A percentile compares a stretch with the other conserved stretches of the same genome.
These are phyloP conservation scores for Euplagia quadripunctaria DNA, from an alignment of 2,888 invertebrate species.

Conservation along the genomic window DNA sequence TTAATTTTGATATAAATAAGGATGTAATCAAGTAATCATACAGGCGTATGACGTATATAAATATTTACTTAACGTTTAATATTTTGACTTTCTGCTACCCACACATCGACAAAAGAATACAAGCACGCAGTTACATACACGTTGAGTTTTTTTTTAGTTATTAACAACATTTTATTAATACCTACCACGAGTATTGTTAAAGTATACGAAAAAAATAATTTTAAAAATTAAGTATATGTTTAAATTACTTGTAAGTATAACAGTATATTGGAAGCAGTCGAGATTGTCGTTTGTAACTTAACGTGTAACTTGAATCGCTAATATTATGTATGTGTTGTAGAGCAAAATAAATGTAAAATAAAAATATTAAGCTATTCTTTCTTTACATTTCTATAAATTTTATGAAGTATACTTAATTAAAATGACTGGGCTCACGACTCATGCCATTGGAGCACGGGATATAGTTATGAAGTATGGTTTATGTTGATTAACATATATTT, in stretches of 20 bases:
- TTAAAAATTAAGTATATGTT: background rate
- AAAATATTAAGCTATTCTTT: background rate
- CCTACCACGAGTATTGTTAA: too few relatives aligned
- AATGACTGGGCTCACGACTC: conserved; percentile 37
- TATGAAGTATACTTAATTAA: background rate
- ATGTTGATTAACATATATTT: conserved; percentile 25
- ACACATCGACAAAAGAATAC: too few relatives aligned
- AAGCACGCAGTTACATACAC: too few relatives aligned
- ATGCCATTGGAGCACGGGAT: conserved; percentile 50
- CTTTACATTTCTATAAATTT: background rate
- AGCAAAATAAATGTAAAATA: background rate
- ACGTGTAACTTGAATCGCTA: background rate
- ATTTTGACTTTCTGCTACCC: too few relatives aligned
- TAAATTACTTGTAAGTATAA: background rate
- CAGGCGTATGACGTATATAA: too few relatives aligned
- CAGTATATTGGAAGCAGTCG: background rate
- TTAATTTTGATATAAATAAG: background rate
- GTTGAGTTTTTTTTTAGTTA: background rate
- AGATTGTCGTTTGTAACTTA: background rate
- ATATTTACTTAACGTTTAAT: too few relatives aligned
- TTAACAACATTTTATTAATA: background rate
- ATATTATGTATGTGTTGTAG: background rate
- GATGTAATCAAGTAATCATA: background rate
- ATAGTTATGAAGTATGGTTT: conserved; percentile 29
- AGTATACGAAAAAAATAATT: background rate